These are phyloP conservation scores for Falco punctatus DNA, from an alignment of 2,113 vertebrate species.

Conservation along the genomic window DNA sequence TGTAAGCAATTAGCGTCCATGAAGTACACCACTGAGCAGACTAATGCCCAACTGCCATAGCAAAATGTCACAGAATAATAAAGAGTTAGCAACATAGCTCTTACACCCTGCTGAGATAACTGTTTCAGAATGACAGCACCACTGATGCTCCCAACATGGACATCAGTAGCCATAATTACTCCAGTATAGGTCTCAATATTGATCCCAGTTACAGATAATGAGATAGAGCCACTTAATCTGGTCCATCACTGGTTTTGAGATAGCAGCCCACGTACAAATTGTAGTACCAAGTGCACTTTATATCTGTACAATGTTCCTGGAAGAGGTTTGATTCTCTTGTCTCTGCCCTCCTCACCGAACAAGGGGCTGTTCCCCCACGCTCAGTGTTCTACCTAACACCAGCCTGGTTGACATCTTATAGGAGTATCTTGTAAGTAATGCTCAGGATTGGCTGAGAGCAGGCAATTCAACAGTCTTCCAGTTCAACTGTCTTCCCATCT, in stretches of 20 bases:
- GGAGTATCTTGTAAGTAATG: neutral
- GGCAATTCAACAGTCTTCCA: neutral
- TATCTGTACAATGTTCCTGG: fast-evolving
- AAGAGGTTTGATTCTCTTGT: neutral
- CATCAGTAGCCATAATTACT: neutral
- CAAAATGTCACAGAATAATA: constrained; percentile 35
- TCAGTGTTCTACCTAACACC: neutral
- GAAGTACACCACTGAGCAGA: neutral
- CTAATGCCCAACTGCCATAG: neutral
- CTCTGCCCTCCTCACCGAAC: neutral
- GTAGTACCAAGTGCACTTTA: neutral
- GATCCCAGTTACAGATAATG: neutral
- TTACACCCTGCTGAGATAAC: neutral
- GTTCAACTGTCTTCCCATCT: neutral
- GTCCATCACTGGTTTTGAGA: neutral
- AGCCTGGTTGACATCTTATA: neutral
- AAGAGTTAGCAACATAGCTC: neutral
- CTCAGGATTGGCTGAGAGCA: neutral
- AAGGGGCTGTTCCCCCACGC: neutral
- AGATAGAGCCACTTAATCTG: neutral
- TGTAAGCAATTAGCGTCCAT: neutral
- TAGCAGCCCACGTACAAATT: neutral
- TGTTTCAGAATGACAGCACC: neutral
- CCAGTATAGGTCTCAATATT: neutral
- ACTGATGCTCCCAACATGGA: neutral